Base-by-base conservation (phyloP, 2,797 vertebrate species). In the Semotilus atromaculatus region DNA sequence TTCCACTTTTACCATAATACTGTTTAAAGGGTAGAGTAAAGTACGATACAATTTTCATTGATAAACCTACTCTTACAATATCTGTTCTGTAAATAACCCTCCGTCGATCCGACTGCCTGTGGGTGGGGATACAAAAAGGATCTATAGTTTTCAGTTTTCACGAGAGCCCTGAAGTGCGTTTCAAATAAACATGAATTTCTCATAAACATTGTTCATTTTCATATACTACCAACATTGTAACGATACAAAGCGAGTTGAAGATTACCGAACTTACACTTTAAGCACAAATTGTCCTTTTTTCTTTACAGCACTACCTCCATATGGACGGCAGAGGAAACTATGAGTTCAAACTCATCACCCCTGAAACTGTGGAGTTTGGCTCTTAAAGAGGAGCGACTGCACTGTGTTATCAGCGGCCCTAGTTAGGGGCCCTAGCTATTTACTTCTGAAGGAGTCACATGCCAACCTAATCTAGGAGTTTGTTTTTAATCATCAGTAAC, bases 251-350 rank as follows among this genome's bases (percentile, higher is more conserved):
- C 5, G 11, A 5, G 5, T 29, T 62, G 11, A 60, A 60, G n/a
- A 60, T 26, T 11, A 60, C n/a, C 4, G 0, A 60, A 6, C 58
- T 26, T 60, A 14, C 11, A 26, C n/a, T 29, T 23, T 1, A 62
- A 62, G 60, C 26, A 34, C 26, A 71, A 26, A 48, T n/a, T 38
- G 3, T 64, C 16, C 8, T 70, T 38, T 85, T 45, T 53, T 71
- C 23, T 85, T 38, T 89, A 0, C 83, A 99, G 98, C 97, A 93
- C 91, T 99, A 99, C 74, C 96, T 99, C 82, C 98, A 97, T 91
- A 99, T 99, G 98, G 98, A 99, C 29, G 98, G 98, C 53, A 95
- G 98, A 94, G 98, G 98, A 79, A 97, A 95, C 93, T 99, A 99
- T 4, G 97, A 98, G 75, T 99, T 99, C 93, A 98, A 98, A 91